Percentiles rank a stretch among this genome's conserved stretches.
Evolutionary conservation across 2,797 vertebrate species (phyloP).

Genomic region (Artibeus jamaicensis): DNA sequence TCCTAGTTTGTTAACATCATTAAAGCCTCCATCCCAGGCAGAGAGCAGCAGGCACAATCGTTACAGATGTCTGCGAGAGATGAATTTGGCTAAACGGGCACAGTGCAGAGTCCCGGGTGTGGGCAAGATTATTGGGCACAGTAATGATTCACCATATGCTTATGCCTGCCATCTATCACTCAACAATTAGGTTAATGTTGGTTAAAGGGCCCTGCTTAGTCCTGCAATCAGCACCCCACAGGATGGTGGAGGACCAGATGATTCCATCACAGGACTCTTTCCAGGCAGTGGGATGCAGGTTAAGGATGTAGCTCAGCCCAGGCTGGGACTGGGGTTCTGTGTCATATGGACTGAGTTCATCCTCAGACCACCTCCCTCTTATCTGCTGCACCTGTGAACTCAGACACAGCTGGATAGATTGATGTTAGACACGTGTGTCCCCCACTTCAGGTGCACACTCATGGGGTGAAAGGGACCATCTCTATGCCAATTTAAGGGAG

Average conservation of each 20-base stretch:
- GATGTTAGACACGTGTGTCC: too few relatives aligned
- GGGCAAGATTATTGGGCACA: conserved; percentile 72
- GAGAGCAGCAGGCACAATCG: conserved; percentile 80
- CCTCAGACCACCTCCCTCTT: neutral
- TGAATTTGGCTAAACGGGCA: conserved; percentile 78
- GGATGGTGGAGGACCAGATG: conserved; percentile 58
- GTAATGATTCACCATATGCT: conserved; percentile 83
- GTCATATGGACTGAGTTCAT: neutral
- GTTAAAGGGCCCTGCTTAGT: conserved; percentile 82
- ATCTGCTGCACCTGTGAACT: neutral
- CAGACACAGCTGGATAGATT: neutral
- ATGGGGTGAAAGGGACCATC: neutral
- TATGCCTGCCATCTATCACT: conserved; percentile 79
- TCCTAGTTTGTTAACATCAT: conserved; percentile 84
- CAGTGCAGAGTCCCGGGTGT: conserved; percentile 72
- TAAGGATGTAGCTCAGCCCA: neutral
- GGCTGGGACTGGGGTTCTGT: neutral
- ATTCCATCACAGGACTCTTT: conserved; percentile 47
- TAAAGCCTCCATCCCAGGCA: conserved; percentile 84
- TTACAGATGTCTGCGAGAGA: conserved; percentile 82
- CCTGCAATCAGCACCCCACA: conserved; percentile 77
- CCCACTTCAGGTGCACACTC: neutral
- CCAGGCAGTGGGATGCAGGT: neutral
- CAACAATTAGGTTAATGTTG: conserved; percentile 85
- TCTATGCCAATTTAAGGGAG: neutral